These are phyloP conservation scores for Diachasma alloeum DNA, from an alignment of 1,140 invertebrate genomes.

Conservation along the genomic window DNA sequence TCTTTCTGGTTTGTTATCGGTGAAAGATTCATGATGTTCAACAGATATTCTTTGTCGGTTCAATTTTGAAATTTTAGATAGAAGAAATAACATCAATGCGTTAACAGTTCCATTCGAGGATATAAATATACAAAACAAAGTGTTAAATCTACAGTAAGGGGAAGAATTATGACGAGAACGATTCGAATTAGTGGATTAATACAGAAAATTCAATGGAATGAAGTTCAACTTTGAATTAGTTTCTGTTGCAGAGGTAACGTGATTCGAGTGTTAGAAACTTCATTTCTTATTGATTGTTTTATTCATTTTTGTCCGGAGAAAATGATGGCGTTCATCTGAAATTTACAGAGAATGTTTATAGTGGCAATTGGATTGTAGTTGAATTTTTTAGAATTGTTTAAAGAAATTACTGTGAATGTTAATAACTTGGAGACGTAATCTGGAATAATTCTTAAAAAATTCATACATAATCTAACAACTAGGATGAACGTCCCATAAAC, in stretches of 20 bases:
- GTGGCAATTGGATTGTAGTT: too few species aligned
- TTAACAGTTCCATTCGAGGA: neutral
- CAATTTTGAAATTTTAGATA: neutral
- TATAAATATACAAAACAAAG: conserved; percentile 31
- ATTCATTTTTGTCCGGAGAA: too few species aligned
- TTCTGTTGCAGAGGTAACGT: neutral
- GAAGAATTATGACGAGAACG: neutral
- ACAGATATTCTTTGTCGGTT: too few species aligned
- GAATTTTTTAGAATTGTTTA: too few species aligned
- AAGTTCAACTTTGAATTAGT: neutral
- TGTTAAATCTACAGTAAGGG: neutral
- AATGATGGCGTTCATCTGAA: too few species aligned
- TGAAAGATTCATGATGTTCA: too few species aligned
- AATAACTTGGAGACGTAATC: too few species aligned
- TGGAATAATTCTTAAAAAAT: too few species aligned
- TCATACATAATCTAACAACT: too few species aligned
- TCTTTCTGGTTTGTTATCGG: neutral
- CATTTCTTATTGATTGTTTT: neutral
- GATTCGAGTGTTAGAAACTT: neutral
- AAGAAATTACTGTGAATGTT: too few species aligned
- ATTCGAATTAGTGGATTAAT: neutral
- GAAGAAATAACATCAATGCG: neutral
- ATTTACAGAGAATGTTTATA: too few species aligned
- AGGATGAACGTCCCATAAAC: too few species aligned
- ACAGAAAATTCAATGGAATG: neutral